These are phyloP conservation scores for Melanocharis versteri DNA, from an alignment of 2,113 vertebrate species.

Conservation along the genomic window DNA sequence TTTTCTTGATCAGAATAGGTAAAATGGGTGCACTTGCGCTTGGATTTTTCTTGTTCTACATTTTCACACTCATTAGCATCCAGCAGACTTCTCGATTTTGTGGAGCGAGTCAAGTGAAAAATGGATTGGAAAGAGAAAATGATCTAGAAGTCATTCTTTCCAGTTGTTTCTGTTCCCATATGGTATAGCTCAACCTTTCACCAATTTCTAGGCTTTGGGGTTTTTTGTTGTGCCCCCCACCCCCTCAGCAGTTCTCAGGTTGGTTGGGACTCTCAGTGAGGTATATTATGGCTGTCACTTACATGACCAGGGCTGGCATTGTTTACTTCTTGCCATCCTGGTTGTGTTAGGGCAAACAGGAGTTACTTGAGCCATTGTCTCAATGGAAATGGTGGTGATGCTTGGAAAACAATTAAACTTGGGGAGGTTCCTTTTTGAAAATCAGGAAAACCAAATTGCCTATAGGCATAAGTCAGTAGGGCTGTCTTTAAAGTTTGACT, in stretches of 20 bases:
- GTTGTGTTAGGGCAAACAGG: not conserved
- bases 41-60: not conserved
- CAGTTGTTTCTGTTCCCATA: not conserved
- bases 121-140: not conserved
- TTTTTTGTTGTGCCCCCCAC: not conserved
- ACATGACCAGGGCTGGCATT: not conserved
- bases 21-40: not conserved
- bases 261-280: not conserved
- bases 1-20: not conserved
- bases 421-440: not conserved
- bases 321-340: not conserved
- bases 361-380: not conserved
- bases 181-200: not conserved
- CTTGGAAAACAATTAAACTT: not conserved
- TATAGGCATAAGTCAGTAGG: not conserved
- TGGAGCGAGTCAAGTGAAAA: not conserved
- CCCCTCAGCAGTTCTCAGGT: not conserved
- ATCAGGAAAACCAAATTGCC: not conserved
- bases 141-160: not conserved
- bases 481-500: not conserved
- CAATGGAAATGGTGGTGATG: not conserved
- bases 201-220: fast-evolving
- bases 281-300: not conserved
- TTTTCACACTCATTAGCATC: not conserved
- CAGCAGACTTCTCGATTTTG: not conserved